Conservation (phyloP, 2,888 invertebrate genomes). For the Pharmacophagus antenor region DNA sequence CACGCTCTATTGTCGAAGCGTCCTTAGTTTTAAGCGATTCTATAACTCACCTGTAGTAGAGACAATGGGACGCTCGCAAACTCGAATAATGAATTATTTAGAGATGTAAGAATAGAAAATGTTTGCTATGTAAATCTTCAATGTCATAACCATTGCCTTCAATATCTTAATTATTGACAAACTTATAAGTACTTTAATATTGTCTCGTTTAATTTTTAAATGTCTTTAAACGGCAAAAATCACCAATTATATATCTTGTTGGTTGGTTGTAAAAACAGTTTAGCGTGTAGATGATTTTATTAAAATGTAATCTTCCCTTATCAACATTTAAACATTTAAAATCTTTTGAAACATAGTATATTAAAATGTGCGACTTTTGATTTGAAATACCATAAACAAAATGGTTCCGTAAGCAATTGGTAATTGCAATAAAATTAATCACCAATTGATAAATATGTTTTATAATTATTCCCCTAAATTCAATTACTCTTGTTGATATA, state of each 20-base stretch:
- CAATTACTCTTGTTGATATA: conserved; percentile 12
- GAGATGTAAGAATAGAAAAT: not conserved
- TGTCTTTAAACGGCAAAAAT: no score
- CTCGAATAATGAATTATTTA: not conserved
- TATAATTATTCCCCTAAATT: conserved; percentile 7
- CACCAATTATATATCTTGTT: no score
- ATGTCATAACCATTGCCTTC: not conserved
- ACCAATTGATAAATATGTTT: not conserved
- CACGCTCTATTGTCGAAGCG: conserved; percentile 12
- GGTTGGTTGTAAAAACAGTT: no score
- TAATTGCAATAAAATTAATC: not conserved
- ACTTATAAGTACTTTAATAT: not conserved
- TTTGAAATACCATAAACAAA: no score
- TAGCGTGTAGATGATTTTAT: no score
- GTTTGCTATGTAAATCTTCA: not conserved
- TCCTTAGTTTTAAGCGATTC: conserved; percentile 17
- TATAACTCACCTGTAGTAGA: conserved; percentile 6
- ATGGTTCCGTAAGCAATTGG: not conserved
- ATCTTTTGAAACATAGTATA: no score
- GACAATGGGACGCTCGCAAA: conserved; percentile 4
- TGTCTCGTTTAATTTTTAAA: no score
- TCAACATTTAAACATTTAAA: no score
- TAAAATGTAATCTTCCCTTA: no score
- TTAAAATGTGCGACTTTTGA: no score
- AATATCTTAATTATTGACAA: not conserved